Conservation (phyloP, 2,888 invertebrate species). For the Hemaris fuciformis region DNA sequence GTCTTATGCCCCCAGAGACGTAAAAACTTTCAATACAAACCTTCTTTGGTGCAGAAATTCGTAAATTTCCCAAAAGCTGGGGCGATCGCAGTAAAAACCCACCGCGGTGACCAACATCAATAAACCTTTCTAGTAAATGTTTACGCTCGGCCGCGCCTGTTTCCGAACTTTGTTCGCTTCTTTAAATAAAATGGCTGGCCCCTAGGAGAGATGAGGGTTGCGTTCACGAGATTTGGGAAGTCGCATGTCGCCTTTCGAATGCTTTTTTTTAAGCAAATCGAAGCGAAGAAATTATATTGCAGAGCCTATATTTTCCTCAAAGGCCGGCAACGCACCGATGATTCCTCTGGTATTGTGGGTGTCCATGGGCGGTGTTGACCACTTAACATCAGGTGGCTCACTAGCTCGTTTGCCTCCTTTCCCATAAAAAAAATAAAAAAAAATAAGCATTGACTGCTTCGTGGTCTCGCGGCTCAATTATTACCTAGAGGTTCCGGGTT, state of each 20-base stretch:
- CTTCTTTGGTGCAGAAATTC: constrained; percentile 24
- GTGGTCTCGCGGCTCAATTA: too few relatives aligned
- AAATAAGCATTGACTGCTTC: too few relatives aligned
- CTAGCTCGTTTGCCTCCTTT: too few relatives aligned
- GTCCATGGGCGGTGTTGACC: too few relatives aligned
- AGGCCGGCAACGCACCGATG: too few relatives aligned
- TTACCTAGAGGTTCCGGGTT: too few relatives aligned
- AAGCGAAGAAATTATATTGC: neutral
- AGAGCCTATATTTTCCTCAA: too few relatives aligned
- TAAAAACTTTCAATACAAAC: neutral
- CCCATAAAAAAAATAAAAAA: too few relatives aligned
- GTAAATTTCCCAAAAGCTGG: constrained; percentile 37
- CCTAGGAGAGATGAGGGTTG: constrained; percentile 51
- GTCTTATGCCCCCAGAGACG: neutral
- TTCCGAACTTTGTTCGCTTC: constrained; percentile 57
- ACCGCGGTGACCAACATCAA: constrained; percentile 70
- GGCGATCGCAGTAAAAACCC: constrained; percentile 50
- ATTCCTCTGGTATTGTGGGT: too few relatives aligned
- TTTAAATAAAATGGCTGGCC: constrained; percentile 62
- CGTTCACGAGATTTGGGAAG: constrained; percentile 29
- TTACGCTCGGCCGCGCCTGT: constrained; percentile 63
- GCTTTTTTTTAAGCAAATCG: too few relatives aligned
- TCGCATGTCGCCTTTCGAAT: constrained; percentile 35
- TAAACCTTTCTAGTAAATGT: constrained; percentile 75
- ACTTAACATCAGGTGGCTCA: too few relatives aligned